Conservation (phyloP, 1,140 invertebrate genomes). For the Procambarus clarkii region DNA sequence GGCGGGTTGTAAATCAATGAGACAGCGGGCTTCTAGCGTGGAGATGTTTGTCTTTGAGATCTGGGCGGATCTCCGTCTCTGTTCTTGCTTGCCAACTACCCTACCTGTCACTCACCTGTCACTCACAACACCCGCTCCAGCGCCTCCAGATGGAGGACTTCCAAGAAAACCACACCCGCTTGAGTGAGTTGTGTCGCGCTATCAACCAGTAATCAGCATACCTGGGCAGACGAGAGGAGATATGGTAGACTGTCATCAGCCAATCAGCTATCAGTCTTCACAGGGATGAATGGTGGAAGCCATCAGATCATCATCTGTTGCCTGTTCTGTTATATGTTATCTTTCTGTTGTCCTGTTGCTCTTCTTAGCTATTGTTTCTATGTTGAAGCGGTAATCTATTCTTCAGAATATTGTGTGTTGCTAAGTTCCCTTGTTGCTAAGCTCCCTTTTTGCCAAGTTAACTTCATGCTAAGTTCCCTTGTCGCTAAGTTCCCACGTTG, state of each 20-base stretch:
- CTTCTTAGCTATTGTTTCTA: background rate
- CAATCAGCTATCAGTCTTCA: background rate
- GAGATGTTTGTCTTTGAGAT: background rate
- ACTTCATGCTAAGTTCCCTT: too few relatives aligned
- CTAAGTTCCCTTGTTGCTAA: too few relatives aligned
- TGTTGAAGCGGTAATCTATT: too few relatives aligned
- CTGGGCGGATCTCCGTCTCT: background rate
- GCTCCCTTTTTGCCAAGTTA: too few relatives aligned
- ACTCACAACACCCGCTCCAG: background rate
- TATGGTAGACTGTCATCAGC: background rate
- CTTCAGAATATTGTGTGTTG: too few relatives aligned
- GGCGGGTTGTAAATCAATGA: conserved; percentile 36
- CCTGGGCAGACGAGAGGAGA: background rate
- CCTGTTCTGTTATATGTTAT: background rate
- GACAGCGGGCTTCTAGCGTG: background rate
- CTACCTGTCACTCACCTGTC: background rate
- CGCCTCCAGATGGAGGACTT: background rate
- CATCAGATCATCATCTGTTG: background rate
- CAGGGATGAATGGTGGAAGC: too few relatives aligned
- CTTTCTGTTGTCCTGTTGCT: background rate
- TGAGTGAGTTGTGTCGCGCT: background rate
- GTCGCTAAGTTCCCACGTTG: too few relatives aligned
- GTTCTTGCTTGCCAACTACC: background rate
- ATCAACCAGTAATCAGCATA: background rate
- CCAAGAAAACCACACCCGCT: background rate